Evolutionary conservation across 2,113 vertebrate species (phyloP).

Genomic region (Hypocryptadius cinnamomeus): DNA sequence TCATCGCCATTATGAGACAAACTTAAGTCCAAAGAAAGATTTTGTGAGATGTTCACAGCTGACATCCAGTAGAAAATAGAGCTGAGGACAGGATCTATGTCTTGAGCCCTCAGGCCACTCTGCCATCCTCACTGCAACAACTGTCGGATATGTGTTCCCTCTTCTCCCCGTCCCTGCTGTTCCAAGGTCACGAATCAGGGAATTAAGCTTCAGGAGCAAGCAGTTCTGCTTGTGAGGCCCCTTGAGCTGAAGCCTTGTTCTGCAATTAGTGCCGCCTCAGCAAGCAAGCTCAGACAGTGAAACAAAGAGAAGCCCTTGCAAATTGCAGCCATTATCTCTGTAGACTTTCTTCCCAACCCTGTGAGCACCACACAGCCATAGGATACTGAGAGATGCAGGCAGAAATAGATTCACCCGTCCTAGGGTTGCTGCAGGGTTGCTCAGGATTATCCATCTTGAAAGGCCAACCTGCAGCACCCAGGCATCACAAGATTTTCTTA

Average conservation of each 20-base stretch:
- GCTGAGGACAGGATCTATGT: background rate
- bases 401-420: background rate
- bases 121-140: background rate
- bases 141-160: background rate
- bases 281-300: conserved; percentile 25
- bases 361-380: background rate
- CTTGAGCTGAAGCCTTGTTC: conserved; percentile 37
- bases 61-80: background rate
- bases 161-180: background rate
- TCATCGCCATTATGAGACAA: background rate
- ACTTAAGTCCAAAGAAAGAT: background rate
- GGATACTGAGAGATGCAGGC: background rate
- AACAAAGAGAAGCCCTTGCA: conserved; percentile 36
- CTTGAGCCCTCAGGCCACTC: background rate
- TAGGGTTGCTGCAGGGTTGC: background rate
- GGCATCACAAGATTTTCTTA: background rate
- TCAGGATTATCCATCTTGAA: background rate
- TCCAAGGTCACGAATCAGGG: conserved; percentile 47
- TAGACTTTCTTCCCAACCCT: conserved; percentile 6
- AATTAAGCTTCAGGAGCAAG: conserved; percentile 41
- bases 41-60: background rate
- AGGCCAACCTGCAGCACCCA: background rate
- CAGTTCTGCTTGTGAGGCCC: conserved; percentile 2
- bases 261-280: conserved; percentile 45
- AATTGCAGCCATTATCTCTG: conserved; percentile 45